A percentile compares a stretch with the other conserved stretches of the same genome.
These are phyloP conservation scores for Lycorma delicatula DNA, from an alignment of 1,140 invertebrate genomes.

Conservation along the genomic window DNA sequence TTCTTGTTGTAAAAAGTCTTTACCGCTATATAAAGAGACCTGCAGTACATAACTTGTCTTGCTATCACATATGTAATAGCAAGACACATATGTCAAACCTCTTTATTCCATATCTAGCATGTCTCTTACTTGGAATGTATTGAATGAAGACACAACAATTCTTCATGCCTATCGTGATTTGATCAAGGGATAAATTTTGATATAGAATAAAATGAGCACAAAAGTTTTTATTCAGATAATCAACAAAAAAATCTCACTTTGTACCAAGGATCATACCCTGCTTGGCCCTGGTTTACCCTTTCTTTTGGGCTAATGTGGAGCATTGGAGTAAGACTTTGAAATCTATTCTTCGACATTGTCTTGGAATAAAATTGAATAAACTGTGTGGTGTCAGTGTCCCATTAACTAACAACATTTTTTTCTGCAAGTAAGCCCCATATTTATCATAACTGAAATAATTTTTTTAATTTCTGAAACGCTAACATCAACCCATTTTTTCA, in stretches of 20 bases:
- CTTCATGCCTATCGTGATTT: constrained; percentile 15
- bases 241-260: constrained; percentile 5
- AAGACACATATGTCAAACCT: constrained; percentile 12
- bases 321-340: not conserved
- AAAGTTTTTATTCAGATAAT: constrained; percentile 2
- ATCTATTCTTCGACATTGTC: not conserved
- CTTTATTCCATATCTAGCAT: constrained; percentile 11
- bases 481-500: constrained; percentile 3
- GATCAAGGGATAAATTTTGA: not conserved
- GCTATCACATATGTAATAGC: constrained; percentile 7
- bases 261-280: constrained; percentile 10
- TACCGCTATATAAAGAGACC: constrained; percentile 1
- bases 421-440: too few species aligned
- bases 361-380: not conserved
- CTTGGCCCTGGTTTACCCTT: not conserved
- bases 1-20: constrained; percentile 6
- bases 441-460: constrained; percentile 4
- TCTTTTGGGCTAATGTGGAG: not conserved
- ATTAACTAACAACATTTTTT: constrained; percentile 4
- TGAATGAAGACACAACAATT: constrained; percentile 12
- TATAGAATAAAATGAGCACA: constrained; percentile 1
- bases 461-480: constrained; percentile 5
- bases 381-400: not conserved
- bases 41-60: constrained; percentile 6
- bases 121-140: constrained; percentile 13